Conservation (phyloP, 2,888 invertebrate species). For the Chaetogeoica ovagalla region DNA sequence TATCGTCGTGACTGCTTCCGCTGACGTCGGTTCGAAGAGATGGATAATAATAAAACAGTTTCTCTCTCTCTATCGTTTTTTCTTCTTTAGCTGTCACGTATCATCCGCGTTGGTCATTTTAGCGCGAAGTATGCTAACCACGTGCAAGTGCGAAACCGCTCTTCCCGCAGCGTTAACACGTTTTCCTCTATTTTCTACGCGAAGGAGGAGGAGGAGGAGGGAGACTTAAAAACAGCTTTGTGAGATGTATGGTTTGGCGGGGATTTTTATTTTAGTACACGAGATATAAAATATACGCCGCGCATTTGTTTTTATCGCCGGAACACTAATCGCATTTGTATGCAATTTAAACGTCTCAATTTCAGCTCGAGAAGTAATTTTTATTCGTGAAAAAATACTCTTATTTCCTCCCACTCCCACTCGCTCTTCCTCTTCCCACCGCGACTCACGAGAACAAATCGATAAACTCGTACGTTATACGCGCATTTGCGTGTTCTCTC, state of each 20-base stretch:
- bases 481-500: not conserved
- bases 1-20: not conserved
- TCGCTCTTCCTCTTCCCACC: not conserved
- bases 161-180: constrained; percentile 47
- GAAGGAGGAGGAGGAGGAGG: not conserved
- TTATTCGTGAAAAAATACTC: too few species aligned
- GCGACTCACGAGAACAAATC: not conserved
- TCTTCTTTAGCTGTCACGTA: constrained; percentile 34
- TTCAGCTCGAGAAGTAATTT: not conserved
- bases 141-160: constrained; percentile 44
- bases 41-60: constrained; percentile 24
- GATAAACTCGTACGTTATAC: not conserved
- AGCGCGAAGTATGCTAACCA: constrained; percentile 46
- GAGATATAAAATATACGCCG: not conserved
- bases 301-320: not conserved
- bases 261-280: constrained; percentile 45
- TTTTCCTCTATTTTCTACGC: constrained; percentile 46
- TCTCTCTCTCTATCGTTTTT: constrained; percentile 11
- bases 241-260: constrained; percentile 25
- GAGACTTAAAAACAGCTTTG: constrained; percentile 45
- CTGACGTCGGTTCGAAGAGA: constrained; percentile 16
- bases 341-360: constrained; percentile 20
- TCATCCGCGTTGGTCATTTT: constrained; percentile 37
- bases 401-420: too few species aligned
- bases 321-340: constrained; percentile 3